Conservation (phyloP, 2,888 invertebrate species). For the Villa cingulata region DNA sequence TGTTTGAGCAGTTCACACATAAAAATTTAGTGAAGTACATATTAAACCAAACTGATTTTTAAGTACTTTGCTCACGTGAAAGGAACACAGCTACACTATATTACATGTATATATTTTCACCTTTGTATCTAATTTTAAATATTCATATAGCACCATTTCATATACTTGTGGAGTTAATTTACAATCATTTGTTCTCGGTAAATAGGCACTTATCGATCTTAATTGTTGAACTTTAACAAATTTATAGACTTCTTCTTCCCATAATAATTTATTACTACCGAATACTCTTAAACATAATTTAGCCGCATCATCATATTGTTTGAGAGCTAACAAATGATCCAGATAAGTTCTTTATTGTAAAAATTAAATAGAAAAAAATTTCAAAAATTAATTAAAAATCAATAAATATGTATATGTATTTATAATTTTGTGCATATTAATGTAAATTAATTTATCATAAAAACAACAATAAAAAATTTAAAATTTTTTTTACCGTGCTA, state of each 20-base stretch:
- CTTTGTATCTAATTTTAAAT: conserved; percentile 65
- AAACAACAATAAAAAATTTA: no score
- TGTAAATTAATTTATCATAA: no score
- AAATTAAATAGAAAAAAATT: neutral
- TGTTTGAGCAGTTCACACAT: no score
- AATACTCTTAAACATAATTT: conserved; percentile 72
- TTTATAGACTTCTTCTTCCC: conserved; percentile 87
- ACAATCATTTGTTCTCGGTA: conserved; percentile 59
- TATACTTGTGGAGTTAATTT: conserved; percentile 73
- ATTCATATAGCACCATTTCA: conserved; percentile 89
- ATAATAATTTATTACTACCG: conserved; percentile 65
- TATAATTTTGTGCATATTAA: no score
- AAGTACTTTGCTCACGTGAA: no score
- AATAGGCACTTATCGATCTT: conserved; percentile 61
- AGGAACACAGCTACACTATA: no score
- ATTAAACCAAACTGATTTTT: no score
- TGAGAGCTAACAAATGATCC: conserved; percentile 58
- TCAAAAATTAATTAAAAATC: neutral
- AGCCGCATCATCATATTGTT: conserved; percentile 70
- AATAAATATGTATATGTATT: no score
- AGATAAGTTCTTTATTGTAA: conserved; percentile 52
- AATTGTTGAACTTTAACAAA: conserved; percentile 75
- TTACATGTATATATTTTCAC: conserved; percentile 23
- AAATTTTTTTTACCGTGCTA: conserved; percentile 23
- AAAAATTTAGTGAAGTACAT: no score